Conservation (phyloP, 2,888 invertebrate genomes). For the Calameuta pallipes region DNA sequence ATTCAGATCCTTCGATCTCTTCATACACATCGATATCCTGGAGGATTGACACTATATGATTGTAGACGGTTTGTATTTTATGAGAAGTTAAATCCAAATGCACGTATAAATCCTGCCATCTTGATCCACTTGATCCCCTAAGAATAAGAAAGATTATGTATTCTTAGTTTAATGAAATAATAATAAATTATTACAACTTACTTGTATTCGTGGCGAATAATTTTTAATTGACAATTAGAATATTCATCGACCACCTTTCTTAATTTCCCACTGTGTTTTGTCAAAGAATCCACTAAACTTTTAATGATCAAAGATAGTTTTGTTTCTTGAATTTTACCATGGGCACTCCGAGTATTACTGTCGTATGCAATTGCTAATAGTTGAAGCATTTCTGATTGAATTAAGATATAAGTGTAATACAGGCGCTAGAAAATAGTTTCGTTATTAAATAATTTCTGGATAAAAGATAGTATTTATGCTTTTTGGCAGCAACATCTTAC, state of each 20-base stretch:
- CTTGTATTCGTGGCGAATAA: slow-evolving; percentile 41
- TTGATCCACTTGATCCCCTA: slow-evolving; percentile 41
- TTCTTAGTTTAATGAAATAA: no score
- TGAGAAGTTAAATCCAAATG: slow-evolving; percentile 55
- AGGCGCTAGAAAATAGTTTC: slow-evolving; percentile 42
- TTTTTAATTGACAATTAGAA: slow-evolving; percentile 36
- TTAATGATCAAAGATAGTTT: slow-evolving; percentile 39
- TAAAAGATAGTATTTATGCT: slow-evolving; percentile 13
- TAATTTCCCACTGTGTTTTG: slow-evolving; percentile 36
- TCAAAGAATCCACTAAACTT: slow-evolving; percentile 35
- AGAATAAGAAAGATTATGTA: slow-evolving; percentile 1
- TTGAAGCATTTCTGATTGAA: slow-evolving; percentile 57
- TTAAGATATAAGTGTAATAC: slow-evolving; percentile 55
- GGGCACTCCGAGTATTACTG: slow-evolving; percentile 28
- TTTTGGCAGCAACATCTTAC: slow-evolving; percentile 28
- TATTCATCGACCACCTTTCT: slow-evolving; percentile 40
- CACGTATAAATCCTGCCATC: slow-evolving; percentile 56
- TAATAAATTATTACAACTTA: slow-evolving; percentile 15
- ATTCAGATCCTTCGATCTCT: slow-evolving; percentile 27
- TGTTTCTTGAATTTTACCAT: slow-evolving; percentile 33
- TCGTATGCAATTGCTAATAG: slow-evolving; percentile 50
- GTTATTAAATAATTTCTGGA: slow-evolving; percentile 16
- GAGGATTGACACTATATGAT: slow-evolving; percentile 45
- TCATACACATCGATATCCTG: slow-evolving; percentile 47
- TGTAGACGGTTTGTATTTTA: slow-evolving; percentile 52